phyloP scores from a whole-genome alignment of 2,113 vertebrate species.

The Nerophis lumbriciformis region DNA sequence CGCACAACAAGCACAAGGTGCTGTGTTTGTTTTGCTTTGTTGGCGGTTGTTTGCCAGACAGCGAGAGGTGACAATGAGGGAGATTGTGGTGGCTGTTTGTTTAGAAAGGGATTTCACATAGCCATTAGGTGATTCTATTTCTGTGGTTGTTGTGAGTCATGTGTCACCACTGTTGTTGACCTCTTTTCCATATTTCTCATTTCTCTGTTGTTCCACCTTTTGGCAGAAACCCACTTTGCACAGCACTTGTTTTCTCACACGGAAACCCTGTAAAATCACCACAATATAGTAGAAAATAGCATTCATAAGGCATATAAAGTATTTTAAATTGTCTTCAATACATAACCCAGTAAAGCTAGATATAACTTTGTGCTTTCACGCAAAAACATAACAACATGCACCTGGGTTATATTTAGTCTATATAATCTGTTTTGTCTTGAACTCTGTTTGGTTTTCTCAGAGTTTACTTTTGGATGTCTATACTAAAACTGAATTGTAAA shows the following conservation, averaged over 20 bases:
- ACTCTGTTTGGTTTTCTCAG: no score
- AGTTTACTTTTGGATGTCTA: no score
- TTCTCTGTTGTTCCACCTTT: conserved; percentile 32
- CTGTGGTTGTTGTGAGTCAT: conserved; percentile 21
- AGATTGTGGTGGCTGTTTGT: conserved; percentile 20
- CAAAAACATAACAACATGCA: no score
- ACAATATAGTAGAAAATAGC: no score
- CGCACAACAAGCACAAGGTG: neutral
- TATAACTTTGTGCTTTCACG: no score
- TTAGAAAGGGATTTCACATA: conserved; percentile 40
- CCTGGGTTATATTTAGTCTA: no score
- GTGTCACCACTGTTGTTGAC: conserved; percentile 11
- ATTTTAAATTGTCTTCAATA: no score
- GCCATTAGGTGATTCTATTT: conserved; percentile 55
- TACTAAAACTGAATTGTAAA: no score
- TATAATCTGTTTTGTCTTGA: no score
- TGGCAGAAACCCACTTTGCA: conserved; percentile 41
- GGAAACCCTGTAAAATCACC: no score
- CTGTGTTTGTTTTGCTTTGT: conserved; percentile 9
- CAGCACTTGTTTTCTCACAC: conserved; percentile 14
- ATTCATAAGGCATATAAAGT: no score
- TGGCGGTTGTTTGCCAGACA: conserved; percentile 10
- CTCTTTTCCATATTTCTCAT: conserved; percentile 14
- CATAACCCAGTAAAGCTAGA: no score
- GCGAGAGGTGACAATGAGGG: conserved; percentile 30